phyloP scores from a whole-genome alignment of 1,140 invertebrate species.

The Drosophila erecta region DNA sequence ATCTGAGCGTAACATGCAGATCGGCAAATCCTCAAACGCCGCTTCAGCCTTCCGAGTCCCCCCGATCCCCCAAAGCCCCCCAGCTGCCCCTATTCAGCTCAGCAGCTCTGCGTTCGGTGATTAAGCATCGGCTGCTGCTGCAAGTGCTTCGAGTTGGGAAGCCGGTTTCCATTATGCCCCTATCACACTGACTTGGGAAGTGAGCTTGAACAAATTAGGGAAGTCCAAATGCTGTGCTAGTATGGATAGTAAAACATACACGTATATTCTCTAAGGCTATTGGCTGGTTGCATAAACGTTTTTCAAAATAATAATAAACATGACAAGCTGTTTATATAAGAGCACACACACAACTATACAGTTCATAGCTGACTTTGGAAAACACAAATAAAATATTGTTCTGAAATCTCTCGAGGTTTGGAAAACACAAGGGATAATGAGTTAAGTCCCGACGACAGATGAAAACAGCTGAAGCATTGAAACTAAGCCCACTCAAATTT shows the following conservation, averaged over 20 bases:
- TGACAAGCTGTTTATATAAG: background rate
- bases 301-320: background rate
- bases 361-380: background rate
- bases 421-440: conserved; percentile 6
- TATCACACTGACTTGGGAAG: conserved; percentile 1
- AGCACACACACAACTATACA: background rate
- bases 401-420: background rate
- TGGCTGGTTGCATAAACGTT: background rate
- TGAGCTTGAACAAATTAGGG: too few relatives aligned
- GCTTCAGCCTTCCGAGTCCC: conserved; percentile 13
- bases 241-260: too few relatives aligned
- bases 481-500: conserved; percentile 21
- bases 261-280: too few relatives aligned
- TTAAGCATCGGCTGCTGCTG: conserved; percentile 36
- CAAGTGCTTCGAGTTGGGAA: conserved; percentile 42
- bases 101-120: conserved; percentile 20
- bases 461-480: conserved; percentile 28
- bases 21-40: conserved; percentile 30
- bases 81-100: background rate
- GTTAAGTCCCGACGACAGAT: conserved; percentile 11
- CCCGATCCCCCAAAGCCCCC: background rate
- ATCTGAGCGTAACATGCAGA: conserved; percentile 53
- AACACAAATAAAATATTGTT: conserved; percentile 6
- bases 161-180: conserved; percentile 35
- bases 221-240: too few relatives aligned